Conservation (phyloP, 2,797 vertebrate genomes). For the Sternarchorhynchus goeldii region DNA sequence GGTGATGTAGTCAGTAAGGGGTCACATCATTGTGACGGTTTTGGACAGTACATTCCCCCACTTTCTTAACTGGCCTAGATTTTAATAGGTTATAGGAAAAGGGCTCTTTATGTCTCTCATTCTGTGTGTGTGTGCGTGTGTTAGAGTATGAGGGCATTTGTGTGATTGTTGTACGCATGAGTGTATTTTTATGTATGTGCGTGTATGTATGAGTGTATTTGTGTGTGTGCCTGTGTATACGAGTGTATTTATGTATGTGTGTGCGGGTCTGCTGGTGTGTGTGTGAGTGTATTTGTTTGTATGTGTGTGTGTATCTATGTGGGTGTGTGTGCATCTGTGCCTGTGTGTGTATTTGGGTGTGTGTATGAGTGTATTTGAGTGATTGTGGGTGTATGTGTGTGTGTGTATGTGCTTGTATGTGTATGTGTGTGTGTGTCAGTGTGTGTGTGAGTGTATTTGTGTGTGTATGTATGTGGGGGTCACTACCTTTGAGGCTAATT, state of each 20-base stretch:
- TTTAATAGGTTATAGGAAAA: slow-evolving; percentile 48
- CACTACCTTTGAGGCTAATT: slow-evolving; percentile 59
- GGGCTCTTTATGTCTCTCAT: slow-evolving; percentile 38
- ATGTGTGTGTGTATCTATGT: too few species aligned
- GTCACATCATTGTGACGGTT: not conserved
- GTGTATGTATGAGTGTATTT: too few species aligned
- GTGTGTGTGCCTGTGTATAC: too few species aligned
- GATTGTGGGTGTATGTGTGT: too few species aligned
- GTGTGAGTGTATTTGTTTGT: too few species aligned
- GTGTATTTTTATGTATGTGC: too few species aligned
- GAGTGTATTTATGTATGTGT: not conserved
- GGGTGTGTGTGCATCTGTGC: too few species aligned
- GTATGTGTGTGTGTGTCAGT: not conserved
- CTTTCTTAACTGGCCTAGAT: slow-evolving; percentile 14
- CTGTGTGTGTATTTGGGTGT: too few species aligned
- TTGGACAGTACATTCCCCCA: slow-evolving; percentile 9
- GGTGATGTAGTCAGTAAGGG: slow-evolving; percentile 37
- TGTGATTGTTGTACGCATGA: too few species aligned
- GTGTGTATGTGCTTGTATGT: not conserved
- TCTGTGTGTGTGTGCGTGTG: not conserved
- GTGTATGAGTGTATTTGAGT: too few species aligned
- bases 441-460: not conserved
- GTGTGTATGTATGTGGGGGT: slow-evolving; percentile 39
- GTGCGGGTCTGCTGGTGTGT: too few species aligned
- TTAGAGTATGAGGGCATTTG: too few species aligned